Evolutionary conservation across 2,888 invertebrate genomes (phyloP).

Genomic region (Oscheius onirici): DNA sequence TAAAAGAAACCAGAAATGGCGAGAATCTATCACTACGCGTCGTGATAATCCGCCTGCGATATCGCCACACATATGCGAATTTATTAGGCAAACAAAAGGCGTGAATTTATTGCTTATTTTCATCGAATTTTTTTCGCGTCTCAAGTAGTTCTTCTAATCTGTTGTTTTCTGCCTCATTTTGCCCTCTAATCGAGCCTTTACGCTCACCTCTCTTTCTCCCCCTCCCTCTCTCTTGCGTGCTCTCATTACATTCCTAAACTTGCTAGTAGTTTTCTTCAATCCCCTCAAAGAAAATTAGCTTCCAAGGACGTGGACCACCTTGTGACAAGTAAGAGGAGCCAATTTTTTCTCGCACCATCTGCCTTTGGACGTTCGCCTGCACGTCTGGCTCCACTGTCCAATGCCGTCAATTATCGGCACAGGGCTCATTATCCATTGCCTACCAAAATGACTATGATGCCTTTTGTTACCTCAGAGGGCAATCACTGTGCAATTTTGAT

Average conservation of each 20-base stretch:
- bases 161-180: conserved; percentile 31
- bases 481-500: conserved; percentile 29
- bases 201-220: conserved; percentile 8
- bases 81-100: conserved; percentile 26
- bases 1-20: conserved; percentile 28
- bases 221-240: conserved; percentile 8
- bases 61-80: conserved; percentile 17
- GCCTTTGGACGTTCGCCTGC: conserved; percentile 14
- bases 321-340: conserved; percentile 19
- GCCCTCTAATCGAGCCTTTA: conserved; percentile 29
- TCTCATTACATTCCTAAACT: not conserved
- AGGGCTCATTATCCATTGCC: conserved; percentile 11
- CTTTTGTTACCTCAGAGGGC: conserved; percentile 28
- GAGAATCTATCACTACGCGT: conserved; percentile 28
- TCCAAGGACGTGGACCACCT: conserved; percentile 16
- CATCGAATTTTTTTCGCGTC: not conserved
- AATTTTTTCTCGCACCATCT: conserved; percentile 31
- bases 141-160: not conserved
- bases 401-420: conserved; percentile 18
- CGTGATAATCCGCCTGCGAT: conserved; percentile 29
- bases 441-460: conserved; percentile 31
- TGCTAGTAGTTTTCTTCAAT: not conserved
- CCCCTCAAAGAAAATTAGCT: conserved; percentile 2
- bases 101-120: not conserved
- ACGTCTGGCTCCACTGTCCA: conserved; percentile 19